Conservation (phyloP, 2,888 invertebrate genomes). For the Portevinia maculata region DNA sequence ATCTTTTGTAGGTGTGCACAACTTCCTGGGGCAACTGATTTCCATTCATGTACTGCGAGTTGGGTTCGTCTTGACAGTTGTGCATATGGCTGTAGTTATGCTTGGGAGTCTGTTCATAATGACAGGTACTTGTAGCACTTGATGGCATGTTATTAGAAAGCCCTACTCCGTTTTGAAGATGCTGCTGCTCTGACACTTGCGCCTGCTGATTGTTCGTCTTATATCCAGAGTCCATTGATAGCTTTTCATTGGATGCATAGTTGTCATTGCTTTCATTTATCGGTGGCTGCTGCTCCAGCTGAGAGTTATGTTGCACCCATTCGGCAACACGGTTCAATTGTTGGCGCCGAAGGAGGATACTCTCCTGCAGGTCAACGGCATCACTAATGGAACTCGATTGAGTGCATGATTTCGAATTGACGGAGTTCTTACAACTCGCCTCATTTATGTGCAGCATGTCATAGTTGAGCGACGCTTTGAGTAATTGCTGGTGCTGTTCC, state of each 20-base stretch:
- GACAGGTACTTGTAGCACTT: slow-evolving; percentile 59
- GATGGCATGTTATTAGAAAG: slow-evolving; percentile 61
- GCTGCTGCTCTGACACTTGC: slow-evolving; percentile 67
- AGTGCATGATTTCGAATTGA: slow-evolving; percentile 78
- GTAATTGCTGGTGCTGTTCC: slow-evolving; percentile 59
- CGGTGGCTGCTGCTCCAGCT: slow-evolving; percentile 82
- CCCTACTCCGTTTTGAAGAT: slow-evolving; percentile 26
- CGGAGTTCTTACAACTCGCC: slow-evolving; percentile 79
- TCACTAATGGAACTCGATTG: slow-evolving; percentile 81
- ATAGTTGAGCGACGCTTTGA: slow-evolving; percentile 68
- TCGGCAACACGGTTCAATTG: slow-evolving; percentile 89
- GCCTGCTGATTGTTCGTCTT: slow-evolving; percentile 80
- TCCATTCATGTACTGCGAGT: slow-evolving; percentile 42
- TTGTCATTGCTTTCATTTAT: slow-evolving; percentile 62
- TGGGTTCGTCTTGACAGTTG: slow-evolving; percentile 28
- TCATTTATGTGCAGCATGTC: slow-evolving; percentile 73
- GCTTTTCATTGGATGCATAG: slow-evolving; percentile 80
- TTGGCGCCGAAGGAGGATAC: slow-evolving; percentile 85
- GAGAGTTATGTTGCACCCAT: slow-evolving; percentile 88
- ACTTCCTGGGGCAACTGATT: slow-evolving; percentile 77
- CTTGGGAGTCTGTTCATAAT: slow-evolving; percentile 50
- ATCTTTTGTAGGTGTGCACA: slow-evolving; percentile 81
- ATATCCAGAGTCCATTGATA: slow-evolving; percentile 82
- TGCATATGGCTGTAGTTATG: slow-evolving; percentile 37
- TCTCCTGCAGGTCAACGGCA: slow-evolving; percentile 81